Evolutionary conservation across 1,140 invertebrate species (phyloP).

Genomic region (Drosophila auraria): DNA sequence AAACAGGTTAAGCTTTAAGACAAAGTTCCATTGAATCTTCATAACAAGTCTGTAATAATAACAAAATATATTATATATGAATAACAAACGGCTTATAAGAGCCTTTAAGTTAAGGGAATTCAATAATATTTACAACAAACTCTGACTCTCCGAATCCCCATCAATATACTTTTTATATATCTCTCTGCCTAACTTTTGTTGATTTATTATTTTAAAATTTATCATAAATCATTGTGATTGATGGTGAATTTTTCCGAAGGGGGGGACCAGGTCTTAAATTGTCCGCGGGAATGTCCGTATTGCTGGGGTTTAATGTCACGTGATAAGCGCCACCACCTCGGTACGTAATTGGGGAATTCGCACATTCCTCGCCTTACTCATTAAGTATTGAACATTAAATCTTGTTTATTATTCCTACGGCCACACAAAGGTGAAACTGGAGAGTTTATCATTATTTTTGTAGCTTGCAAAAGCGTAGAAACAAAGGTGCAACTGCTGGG

Average conservation of each 20-base stretch:
- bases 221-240: constrained; percentile 76
- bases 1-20: neutral
- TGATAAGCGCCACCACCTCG: constrained; percentile 47
- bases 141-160: constrained; percentile 5
- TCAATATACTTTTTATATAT: constrained; percentile 25
- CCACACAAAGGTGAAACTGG: constrained; percentile 19
- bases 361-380: constrained; percentile 19
- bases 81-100: neutral
- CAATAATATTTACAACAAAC: constrained; percentile 5
- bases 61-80: no score
- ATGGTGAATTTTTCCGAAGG: constrained; percentile 30
- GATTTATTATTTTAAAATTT: constrained; percentile 57
- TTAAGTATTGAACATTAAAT: constrained; percentile 20
- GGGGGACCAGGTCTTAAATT: constrained; percentile 9
- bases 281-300: constrained; percentile 10
- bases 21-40: neutral
- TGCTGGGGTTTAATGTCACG: constrained; percentile 48
- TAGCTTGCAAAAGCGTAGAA: constrained; percentile 10
- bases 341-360: constrained; percentile 7
- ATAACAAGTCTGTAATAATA: neutral
- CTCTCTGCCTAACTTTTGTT: constrained; percentile 18
- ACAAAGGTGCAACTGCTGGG: constrained; percentile 11
- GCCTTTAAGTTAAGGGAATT: neutral
- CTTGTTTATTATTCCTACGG: constrained; percentile 27
- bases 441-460: constrained; percentile 10